Percentiles rank a stretch among this genome's conserved stretches.
Evolutionary conservation across 2,888 invertebrate species (phyloP).

Genomic region (Byasa hedistus): DNA sequence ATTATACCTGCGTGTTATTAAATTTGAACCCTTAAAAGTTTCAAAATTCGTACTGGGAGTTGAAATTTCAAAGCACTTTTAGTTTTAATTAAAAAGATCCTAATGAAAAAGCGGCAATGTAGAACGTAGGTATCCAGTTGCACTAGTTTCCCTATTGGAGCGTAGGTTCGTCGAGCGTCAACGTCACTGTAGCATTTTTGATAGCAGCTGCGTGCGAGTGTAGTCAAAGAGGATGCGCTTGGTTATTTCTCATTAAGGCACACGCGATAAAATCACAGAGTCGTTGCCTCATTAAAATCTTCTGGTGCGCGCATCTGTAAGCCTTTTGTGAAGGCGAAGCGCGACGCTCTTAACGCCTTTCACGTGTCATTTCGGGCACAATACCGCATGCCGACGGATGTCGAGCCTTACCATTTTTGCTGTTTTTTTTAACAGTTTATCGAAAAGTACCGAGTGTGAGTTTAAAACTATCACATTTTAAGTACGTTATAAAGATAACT

Average conservation of each 20-base stretch:
- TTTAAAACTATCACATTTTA: conserved; percentile 51
- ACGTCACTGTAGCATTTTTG: conserved; percentile 59
- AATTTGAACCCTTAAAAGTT: conserved; percentile 5
- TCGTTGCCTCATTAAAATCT: conserved; percentile 81
- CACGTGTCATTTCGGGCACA: conserved; percentile 78
- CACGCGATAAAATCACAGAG: conserved; percentile 79
- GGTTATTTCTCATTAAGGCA: conserved; percentile 79
- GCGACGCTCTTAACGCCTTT: conserved; percentile 75
- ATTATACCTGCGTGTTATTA: conserved; percentile 19
- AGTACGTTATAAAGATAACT: background rate
- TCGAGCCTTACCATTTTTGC: conserved; percentile 64
- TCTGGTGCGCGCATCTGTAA: conserved; percentile 79
- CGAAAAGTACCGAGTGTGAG: conserved; percentile 54
- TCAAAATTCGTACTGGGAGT: background rate
- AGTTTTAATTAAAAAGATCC: conserved; percentile 18
- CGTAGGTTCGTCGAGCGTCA: conserved; percentile 32
- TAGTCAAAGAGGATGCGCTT: conserved; percentile 76
- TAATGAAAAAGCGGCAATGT: conserved; percentile 20
- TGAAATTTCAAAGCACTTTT: conserved; percentile 4
- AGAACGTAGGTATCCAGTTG: conserved; percentile 14
- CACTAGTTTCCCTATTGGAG: conserved; percentile 29
- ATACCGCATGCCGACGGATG: conserved; percentile 60
- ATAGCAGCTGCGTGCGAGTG: conserved; percentile 55
- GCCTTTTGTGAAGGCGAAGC: conserved; percentile 75
- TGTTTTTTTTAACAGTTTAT: conserved; percentile 66